Base-by-base conservation (phyloP, 2,888 invertebrate genomes). In the Idaea dimidiata region DNA sequence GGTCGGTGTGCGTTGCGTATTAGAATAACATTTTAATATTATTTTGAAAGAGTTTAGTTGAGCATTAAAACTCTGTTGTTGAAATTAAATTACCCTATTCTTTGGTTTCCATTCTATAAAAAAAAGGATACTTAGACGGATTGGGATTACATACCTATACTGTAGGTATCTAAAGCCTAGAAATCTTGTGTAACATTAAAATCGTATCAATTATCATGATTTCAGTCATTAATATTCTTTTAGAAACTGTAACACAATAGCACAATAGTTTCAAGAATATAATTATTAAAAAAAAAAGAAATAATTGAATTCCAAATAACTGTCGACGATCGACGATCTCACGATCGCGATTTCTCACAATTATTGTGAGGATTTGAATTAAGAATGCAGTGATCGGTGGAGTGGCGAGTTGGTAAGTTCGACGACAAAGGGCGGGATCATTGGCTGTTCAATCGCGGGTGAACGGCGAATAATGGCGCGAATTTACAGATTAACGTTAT, bases 311-410 rank as follows among this genome's bases (percentile, higher is more conserved):
- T 77, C 77, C 63, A 79, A 83, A 78, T 78, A 78, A 78, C 77
- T 80, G 70, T 74, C 76, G 72, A 82, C 78, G 83, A 82, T 77
- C 75, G 24, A 72, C 66, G 79, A 86, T 89, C 88, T 82, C 88
- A 89, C 86, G 87, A 81, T 81, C 70, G 72, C 85, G 82, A 84
- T 83, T 80, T 83, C 86, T 87, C 91, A 91, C 91, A 91, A 89
- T 89, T 86, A 83, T 81, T 74, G 72, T 72, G 72, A 78, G 80
- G 77, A 81, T 79, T 73, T 8, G 32, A 14, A 43, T 43, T 43
- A 71, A 78, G 56, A 17, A 56, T 76, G 74, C 76, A 70, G 77
- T 71, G 75, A 79, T 76, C 81, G 79, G 79, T 85, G 78, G 84
- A 88, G 87, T 88, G 87, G 84, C 85, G 87, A 89, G 75, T 83